Evolutionary conservation across 1,140 invertebrate genomes (phyloP), one percentile per base, ranked within the genome.

Genomic region (Macrobrachium nipponense): DNA sequence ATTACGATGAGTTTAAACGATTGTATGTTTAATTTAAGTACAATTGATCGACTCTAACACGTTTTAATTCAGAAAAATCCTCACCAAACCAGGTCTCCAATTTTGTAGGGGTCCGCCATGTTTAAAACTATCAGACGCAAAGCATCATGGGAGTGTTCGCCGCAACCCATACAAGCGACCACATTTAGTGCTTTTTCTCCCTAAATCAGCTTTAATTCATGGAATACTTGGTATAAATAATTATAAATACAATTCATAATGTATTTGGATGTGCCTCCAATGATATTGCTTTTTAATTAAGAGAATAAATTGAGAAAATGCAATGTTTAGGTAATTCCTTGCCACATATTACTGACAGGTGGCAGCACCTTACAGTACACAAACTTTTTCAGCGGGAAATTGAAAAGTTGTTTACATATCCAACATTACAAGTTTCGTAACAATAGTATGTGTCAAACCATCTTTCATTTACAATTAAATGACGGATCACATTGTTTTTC

Each of bases 301-400:
- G 36, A 20, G 76, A 59, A 61, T 64, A 58, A n/a, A 36, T 36
- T n/a, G 12, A 8, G n/a, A 62, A 80, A 75, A 27, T 44, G 36
- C 15, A 14, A 58, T 14, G 58, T 44, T 27, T 62, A 27, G 11
- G 77, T 61, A 23, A 58, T 14, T 64, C 59, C 17, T 36, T 58
- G 76, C 86, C 12, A 43, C 68, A 75, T 80, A 70, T 61, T 8
- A 68, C 20, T 44, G 66, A 17, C 43, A 87, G 87, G 76, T 66
- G 82, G 82, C 82, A 88, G 87, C 87, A 88, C 44, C 82, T 73
- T 82, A 85, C 87, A 88, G 87, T 88, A 88, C 87, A 88, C 87
- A 88, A 88, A 88, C 87, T 77, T 86, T 72, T 64, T 60, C 59
- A 51, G 80, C 87, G 82, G 73, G 36, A 85, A 64, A 23, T 87